Base-by-base conservation (phyloP, 1,140 invertebrate species). In the Neomicropteryx cornuta region DNA sequence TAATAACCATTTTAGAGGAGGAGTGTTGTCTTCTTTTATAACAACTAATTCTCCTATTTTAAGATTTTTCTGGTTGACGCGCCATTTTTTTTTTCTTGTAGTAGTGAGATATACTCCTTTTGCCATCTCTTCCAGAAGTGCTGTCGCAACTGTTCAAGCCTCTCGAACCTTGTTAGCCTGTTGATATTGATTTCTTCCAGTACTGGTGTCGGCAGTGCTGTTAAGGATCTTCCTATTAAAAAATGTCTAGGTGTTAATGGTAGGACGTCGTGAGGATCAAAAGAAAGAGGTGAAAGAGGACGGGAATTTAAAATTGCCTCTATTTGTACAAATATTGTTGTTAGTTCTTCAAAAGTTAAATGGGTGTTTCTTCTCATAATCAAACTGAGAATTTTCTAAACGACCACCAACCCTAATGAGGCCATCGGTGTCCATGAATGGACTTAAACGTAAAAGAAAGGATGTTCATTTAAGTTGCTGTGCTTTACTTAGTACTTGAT, bases 251-350 rank as follows among this genome's bases (percentile, higher is more conserved):
- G 56, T 3, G 60, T 55, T 3, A 64, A 39, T 22, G 42, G 37
- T 5, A 35, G 30, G 0, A 53, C 37, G 30, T 61, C 56, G 33
- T 44, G 40, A 23, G 51, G 52, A 43, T 53, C 49, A 28, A 44
- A 38, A 6, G 51, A 50, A 2, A 65, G 23, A 19, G 56, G 50
- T 20, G 46, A 55, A n/a, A 65, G 20, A n/a, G 56, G 58, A 21
- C 59, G 48, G 14, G 52, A 60, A 45, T 66, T 67, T 4, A 62
- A 38, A 23, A 51, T 36, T 2, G 55, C 50, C 33, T 58, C 56
- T 5, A 59, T 43, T 38, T 56, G 52, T 23, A 43, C 46, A 17
- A 59, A 30, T 13, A 50, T 39, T 3, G 54, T 57, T 3, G 36
- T 36, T 6, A 62, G 35, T 29, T 60, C 49, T 46, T 58, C 51